Base-by-base conservation (phyloP, 1,140 invertebrate genomes). In the Hycleus cichorii region DNA sequence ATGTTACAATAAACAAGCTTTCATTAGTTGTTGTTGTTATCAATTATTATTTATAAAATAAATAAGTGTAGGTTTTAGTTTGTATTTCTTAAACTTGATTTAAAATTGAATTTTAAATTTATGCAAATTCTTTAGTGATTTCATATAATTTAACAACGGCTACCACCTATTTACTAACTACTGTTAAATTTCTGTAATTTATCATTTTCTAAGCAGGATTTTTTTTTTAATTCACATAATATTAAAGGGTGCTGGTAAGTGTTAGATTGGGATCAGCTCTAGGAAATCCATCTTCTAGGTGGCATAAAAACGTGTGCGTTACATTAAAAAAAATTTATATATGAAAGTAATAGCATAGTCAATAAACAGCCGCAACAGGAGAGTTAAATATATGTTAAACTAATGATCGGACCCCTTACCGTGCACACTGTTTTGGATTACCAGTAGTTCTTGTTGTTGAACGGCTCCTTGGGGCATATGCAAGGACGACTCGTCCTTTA, bases 331-430 rank as follows among this genome's bases (percentile, higher is more conserved):
- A 18, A 18, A 18, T 18, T 18, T 18, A 18, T 18, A 60, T 57
- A 60, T 45, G 59, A 60, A 60, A 60, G 59, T 53, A 58, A 58
- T 58, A 47, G 47, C 44, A 39, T 38, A 51, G 45, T 49, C 57
- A 56, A 56, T 60, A 51, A 57, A 27, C 49, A 58, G 45, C 49
- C 45, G 57, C 57, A 50, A 40, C 50, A 42, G 50, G 49, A 53
- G 57, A 58, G 49, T 52, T 58, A 53, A 58, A 55, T 47, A 48
- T 58, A 53, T 53, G 49, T 10, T 58, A 64, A 61, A 60, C 62
- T 64, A 64, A 64, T 64, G 63, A 65, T 56, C 53, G 53, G 63
- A 49, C 63, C 63, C 63, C 63, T 62, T 58, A 56, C 59, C 38
- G 62, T 40, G 62, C 55, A 54, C 60, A 57, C 53, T 60, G 58